These are phyloP conservation scores for Meandrina meandrites DNA, from an alignment of 92 coral and sea anemone genomes.

Conservation along the genomic window DNA sequence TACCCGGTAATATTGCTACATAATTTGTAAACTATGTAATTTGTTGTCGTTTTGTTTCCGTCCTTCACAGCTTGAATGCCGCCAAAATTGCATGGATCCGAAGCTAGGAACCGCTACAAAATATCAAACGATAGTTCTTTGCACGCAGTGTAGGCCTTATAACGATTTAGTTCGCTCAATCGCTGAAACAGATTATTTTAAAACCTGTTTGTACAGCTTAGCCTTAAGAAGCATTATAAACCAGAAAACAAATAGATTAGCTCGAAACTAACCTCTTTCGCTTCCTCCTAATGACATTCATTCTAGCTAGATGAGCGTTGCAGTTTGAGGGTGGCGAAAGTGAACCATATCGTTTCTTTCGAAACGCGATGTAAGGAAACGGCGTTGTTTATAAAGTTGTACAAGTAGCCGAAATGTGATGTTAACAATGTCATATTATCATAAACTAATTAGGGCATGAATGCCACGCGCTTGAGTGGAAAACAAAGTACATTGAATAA, in stretches of 20 bases:
- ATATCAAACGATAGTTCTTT: neutral
- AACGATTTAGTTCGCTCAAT: neutral
- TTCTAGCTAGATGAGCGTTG: neutral
- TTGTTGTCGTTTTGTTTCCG: neutral
- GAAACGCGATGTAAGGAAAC: neutral
- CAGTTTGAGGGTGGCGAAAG: neutral
- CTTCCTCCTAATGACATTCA: neutral
- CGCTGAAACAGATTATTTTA: neutral
- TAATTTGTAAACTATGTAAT: neutral
- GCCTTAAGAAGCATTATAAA: neutral
- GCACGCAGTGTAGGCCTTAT: neutral
- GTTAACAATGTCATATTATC: slow-evolving; percentile 30
- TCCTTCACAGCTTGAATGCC: slow-evolving; percentile 1
- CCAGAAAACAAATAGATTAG: slow-evolving; percentile 13
- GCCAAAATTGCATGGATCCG: neutral
- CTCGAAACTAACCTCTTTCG: slow-evolving; percentile 12
- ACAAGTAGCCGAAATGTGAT: slow-evolving; percentile 21
- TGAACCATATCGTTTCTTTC: neutral
- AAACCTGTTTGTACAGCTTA: slow-evolving; percentile 18
- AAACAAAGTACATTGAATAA: neutral
- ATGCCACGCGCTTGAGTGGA: neutral
- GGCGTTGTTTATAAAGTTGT: slow-evolving; percentile 14
- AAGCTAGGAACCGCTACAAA: neutral
- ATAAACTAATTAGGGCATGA: slow-evolving; percentile 18
- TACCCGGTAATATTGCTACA: neutral